phyloP scores from a whole-genome alignment of 2,113 vertebrate genomes.

The Albula glossodonta region DNA sequence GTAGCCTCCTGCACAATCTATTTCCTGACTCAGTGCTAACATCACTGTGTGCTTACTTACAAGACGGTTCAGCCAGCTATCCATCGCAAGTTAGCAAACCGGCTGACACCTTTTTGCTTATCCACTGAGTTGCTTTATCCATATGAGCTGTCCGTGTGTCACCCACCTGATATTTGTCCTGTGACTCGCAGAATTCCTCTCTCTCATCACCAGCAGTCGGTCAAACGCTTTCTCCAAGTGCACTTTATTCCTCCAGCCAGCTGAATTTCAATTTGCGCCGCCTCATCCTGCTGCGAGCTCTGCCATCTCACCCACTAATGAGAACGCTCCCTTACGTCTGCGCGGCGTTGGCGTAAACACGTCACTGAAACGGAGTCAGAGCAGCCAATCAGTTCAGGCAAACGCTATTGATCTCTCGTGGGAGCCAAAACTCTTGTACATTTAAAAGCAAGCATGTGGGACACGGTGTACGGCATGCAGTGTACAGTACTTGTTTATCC shows the following conservation, averaged over 20 bases:
- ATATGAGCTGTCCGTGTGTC: neutral
- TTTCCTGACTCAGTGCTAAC: neutral
- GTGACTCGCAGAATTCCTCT: neutral
- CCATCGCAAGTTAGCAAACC: neutral
- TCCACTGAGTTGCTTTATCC: neutral
- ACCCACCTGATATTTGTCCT: neutral
- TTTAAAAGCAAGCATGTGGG: neutral
- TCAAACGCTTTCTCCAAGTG: neutral
- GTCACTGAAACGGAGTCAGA: neutral
- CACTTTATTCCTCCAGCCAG: neutral
- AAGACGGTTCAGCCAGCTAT: too few relatives aligned
- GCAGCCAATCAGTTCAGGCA: neutral
- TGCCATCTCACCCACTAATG: neutral
- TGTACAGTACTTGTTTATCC: too few relatives aligned
- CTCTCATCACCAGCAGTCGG: neutral
- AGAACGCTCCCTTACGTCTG: neutral
- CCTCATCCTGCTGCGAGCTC: neutral
- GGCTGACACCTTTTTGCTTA: neutral
- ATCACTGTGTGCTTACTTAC: neutral
- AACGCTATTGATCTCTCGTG: neutral
- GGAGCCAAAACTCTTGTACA: neutral
- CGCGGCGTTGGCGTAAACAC: neutral
- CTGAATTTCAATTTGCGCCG: neutral
- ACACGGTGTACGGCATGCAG: neutral
- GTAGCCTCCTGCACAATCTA: neutral